These are phyloP conservation scores for Trichechus manatus DNA, from an alignment of 2,113 vertebrate genomes.

Conservation along the genomic window DNA sequence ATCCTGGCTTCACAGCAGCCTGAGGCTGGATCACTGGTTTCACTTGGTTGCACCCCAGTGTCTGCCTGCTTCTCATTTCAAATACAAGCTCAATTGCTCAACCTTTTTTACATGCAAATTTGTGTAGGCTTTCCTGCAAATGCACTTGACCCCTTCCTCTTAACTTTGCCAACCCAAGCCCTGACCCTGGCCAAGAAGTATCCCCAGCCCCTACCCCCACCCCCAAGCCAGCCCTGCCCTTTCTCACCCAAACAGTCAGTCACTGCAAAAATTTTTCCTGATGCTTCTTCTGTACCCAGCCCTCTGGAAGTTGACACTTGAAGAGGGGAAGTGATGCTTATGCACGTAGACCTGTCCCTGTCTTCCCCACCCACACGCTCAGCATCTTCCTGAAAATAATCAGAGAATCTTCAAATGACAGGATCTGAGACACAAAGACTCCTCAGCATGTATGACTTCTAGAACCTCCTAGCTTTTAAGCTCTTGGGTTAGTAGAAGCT, in stretches of 20 bases:
- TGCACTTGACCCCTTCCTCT: background rate
- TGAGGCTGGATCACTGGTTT: accelerated
- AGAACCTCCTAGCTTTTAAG: background rate
- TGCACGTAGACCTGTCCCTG: background rate
- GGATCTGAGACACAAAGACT: background rate
- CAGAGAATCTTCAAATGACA: background rate
- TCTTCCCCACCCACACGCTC: background rate
- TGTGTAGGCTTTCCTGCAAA: background rate
- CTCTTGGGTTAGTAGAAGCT: background rate
- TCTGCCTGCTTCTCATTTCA: background rate
- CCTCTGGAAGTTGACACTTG: background rate
- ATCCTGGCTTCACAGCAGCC: background rate
- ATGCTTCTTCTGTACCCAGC: constrained; percentile 28
- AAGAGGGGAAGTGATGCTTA: too few species aligned
- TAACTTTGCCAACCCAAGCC: background rate
- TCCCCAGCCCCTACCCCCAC: background rate
- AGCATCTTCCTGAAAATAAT: constrained; percentile 45
- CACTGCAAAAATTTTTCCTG: constrained; percentile 55
- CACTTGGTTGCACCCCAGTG: accelerated
- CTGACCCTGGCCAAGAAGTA: background rate
- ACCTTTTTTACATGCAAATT: background rate
- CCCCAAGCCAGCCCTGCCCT: background rate
- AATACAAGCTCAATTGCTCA: background rate
- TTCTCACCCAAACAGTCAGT: background rate
- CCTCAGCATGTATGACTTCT: background rate